Evolutionary conservation across 2,113 vertebrate genomes (phyloP).

Genomic region (Felis catus): DNA sequence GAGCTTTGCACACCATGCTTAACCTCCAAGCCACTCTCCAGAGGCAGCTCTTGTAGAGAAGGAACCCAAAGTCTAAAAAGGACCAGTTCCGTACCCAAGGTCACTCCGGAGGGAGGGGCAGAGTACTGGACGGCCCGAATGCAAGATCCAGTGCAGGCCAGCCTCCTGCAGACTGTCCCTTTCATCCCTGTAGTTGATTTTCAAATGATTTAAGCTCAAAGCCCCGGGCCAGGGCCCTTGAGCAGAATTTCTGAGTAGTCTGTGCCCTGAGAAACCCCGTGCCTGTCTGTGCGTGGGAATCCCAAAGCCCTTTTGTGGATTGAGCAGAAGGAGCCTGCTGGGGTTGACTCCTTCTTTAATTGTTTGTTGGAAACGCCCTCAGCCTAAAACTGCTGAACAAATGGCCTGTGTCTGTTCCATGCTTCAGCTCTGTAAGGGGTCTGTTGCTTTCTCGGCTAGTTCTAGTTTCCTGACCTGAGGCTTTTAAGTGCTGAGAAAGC

Average conservation of each 20-base stretch:
- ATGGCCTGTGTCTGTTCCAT: background rate
- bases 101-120: background rate
- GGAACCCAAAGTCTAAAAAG: background rate
- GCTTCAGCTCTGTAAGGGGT: background rate
- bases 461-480: background rate
- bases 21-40: background rate
- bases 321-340: background rate
- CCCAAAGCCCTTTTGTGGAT: background rate
- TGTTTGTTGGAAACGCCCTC: background rate
- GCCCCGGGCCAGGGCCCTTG: background rate
- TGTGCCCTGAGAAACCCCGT: background rate
- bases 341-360: background rate
- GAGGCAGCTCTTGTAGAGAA: background rate
- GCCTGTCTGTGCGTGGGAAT: background rate
- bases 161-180: background rate
- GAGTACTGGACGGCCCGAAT: rapidly evolving
- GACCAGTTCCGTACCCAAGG: background rate
- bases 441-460: background rate
- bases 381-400: background rate
- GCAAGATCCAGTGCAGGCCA: background rate
- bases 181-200: background rate
- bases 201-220: constrained; percentile 19
- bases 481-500: background rate
- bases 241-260: background rate
- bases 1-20: background rate